Evolutionary conservation across 2,797 vertebrate genomes (phyloP).

Genomic region (Sparus aurata): DNA sequence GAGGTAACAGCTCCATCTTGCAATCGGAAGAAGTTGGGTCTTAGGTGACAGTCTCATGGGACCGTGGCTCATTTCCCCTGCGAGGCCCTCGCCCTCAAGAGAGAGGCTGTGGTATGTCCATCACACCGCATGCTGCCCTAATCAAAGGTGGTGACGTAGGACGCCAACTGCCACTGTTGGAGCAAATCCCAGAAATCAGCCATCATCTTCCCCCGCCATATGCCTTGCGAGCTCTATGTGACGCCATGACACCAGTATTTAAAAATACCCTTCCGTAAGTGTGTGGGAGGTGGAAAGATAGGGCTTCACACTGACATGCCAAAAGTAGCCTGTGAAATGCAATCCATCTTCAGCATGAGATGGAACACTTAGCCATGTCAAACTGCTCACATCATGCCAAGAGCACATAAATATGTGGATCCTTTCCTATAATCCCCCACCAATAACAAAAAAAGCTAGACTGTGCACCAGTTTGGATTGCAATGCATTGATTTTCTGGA

Average conservation of each 20-base stretch:
- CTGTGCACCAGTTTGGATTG: background rate
- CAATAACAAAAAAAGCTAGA: background rate
- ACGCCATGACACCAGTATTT: constrained; percentile 68
- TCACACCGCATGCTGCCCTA: constrained; percentile 63
- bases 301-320: constrained; percentile 34
- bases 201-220: constrained; percentile 73
- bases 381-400: constrained; percentile 39
- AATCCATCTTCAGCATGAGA: constrained; percentile 38
- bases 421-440: constrained; percentile 5
- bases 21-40: constrained; percentile 25
- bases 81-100: constrained; percentile 36
- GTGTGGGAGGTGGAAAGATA: constrained; percentile 59
- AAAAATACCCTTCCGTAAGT: constrained; percentile 69
- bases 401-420: background rate
- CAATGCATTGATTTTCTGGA: background rate
- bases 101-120: constrained; percentile 43
- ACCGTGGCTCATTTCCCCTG: constrained; percentile 50
- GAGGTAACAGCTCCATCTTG: constrained; percentile 38
- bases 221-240: constrained; percentile 69
- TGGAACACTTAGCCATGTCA: constrained; percentile 32
- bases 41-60: constrained; percentile 39
- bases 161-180: constrained; percentile 84
- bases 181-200: constrained; percentile 80
- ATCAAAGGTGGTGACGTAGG: constrained; percentile 82
- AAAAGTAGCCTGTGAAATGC: constrained; percentile 59